Percentiles rank a stretch among this genome's conserved stretches.
These are phyloP conservation scores for Agrotis clavis DNA, from an alignment of 2,888 invertebrate genomes.

Conservation along the genomic window DNA sequence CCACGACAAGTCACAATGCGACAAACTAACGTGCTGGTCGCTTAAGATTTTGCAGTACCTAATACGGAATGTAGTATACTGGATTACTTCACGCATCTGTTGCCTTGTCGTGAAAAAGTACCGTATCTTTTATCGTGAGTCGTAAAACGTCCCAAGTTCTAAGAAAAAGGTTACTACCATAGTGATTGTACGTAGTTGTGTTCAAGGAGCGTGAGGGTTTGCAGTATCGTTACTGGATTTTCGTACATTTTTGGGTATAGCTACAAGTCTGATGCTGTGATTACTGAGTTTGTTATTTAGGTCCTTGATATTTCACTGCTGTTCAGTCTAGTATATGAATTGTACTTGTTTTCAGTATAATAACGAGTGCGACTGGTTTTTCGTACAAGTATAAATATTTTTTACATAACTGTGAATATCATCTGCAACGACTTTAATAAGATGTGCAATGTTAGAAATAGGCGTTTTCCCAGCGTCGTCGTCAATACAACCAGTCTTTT, in stretches of 20 bases:
- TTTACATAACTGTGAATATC: too few species aligned
- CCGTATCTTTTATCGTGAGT: slow-evolving; percentile 58
- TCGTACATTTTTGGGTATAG: background rate
- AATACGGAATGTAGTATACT: slow-evolving; percentile 52
- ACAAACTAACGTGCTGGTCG: background rate
- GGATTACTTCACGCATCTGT: slow-evolving; percentile 58
- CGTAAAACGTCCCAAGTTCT: slow-evolving; percentile 52
- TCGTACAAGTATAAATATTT: background rate
- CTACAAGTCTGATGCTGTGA: background rate
- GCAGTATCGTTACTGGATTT: slow-evolving; percentile 21
- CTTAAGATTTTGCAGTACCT: slow-evolving; percentile 19
- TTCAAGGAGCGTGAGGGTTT: slow-evolving; percentile 24
- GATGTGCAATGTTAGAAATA: too few species aligned
- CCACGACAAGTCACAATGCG: background rate
- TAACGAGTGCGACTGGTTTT: background rate
- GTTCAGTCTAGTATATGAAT: background rate
- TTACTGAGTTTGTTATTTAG: background rate
- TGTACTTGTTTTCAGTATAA: too few species aligned
- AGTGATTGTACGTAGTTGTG: slow-evolving; percentile 44
- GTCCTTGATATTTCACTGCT: background rate
- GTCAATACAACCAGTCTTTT: too few species aligned
- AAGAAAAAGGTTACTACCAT: slow-evolving; percentile 48
- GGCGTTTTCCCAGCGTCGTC: too few species aligned
- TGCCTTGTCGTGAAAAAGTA: slow-evolving; percentile 58
- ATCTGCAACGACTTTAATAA: too few species aligned